Evolutionary conservation across 2,113 vertebrate species (phyloP).

Genomic region (Mesocricetus auratus): DNA sequence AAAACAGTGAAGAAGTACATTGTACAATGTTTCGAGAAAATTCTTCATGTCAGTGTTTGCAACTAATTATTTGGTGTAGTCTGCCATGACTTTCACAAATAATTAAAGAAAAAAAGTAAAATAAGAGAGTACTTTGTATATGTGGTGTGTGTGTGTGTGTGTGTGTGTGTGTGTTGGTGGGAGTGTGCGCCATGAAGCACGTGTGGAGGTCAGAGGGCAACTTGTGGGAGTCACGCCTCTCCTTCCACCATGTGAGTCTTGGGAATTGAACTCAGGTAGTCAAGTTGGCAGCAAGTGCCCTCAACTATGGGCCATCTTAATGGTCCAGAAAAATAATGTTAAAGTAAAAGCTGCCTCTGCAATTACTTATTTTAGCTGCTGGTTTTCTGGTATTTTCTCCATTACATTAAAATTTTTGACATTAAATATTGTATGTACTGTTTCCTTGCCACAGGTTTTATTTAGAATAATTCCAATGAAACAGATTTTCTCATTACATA

Average conservation of each 20-base stretch:
- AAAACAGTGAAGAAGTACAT: neutral
- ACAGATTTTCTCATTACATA: neutral
- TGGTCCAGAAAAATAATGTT: neutral
- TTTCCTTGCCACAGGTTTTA: neutral
- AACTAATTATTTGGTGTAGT: neutral
- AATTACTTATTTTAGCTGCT: neutral
- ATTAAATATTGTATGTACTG: neutral
- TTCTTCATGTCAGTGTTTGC: neutral
- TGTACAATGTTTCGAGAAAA: constrained; percentile 3
- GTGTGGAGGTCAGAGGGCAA: neutral
- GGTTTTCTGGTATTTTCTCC: neutral
- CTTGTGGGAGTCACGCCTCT: neutral
- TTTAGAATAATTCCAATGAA: neutral
- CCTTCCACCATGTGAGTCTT: neutral
- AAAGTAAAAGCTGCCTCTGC: neutral
- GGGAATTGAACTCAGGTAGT: neutral
- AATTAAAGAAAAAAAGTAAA: neutral
- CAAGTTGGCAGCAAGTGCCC: neutral
- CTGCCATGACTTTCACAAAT: neutral
- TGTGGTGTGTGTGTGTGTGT: neutral
- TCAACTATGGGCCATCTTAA: neutral
- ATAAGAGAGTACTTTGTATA: neutral
- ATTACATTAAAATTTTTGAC: neutral
- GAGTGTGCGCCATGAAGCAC: neutral
- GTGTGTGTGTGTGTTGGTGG: neutral